Base-by-base conservation (phyloP, 2,113 vertebrate species). In the Trichechus manatus region DNA sequence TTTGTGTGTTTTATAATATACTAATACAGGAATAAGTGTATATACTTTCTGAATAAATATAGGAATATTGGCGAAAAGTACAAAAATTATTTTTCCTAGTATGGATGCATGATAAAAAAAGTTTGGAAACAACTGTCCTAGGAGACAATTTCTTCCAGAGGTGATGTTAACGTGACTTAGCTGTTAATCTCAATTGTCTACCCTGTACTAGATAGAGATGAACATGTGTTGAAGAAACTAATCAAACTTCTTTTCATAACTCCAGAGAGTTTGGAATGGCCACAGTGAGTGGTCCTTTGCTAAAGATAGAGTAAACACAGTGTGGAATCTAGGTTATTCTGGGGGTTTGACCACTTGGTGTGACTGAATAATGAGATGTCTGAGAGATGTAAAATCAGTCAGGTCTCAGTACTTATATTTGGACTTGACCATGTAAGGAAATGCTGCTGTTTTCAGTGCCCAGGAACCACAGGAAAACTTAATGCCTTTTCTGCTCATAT, bases 41-140 rank as follows among this genome's bases (percentile, higher is more conserved):
- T 94, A 27, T 53, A 56, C 47, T 59, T 94, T 74, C 36, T 66
- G 56, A 96, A 59, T 93, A 95, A 72, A 44, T 82, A 61, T 2
- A 79, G 10, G 61, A 59, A 82, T 79, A 66, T 17, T 79, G 33
- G 42, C 29, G 50, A 15, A 36, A 91, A 84, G 25, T 39, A 17
- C 23, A 80, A 53, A 92, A 66, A 61, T 80, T 80, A 27, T 39
- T 91, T 87, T 80, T 87, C 33, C n/a, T 61, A 59, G 68, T 82
- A 59, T 29, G 42, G 80, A 70, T 72, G 27, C 61, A 63, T 59
- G 78, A 66, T 77, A 47, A 66, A 9, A 87, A 72, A n/a, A 42
- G 47, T 78, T 87, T 93, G 39, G 22, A 87, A 74, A 42, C 15
- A 75, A 9, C 25, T 66, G 29, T 90, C 53, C 53, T 63, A 42